phyloP scores from a whole-genome alignment of 2,888 invertebrate genomes.

The Tiphia femorata region DNA sequence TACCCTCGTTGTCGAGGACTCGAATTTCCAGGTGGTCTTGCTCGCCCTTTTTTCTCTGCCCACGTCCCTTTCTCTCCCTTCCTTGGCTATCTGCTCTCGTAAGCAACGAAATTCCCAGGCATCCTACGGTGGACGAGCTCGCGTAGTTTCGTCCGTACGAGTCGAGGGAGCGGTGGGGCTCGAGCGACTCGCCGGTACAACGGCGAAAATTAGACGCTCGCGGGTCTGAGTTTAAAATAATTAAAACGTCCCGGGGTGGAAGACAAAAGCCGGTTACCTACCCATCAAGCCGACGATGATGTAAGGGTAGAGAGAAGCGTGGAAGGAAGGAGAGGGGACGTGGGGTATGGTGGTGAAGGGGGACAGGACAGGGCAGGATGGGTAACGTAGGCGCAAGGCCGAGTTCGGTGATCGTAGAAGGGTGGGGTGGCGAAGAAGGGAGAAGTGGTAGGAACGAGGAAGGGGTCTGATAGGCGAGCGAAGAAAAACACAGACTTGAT shows the following conservation, averaged over 20 bases:
- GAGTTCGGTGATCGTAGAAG: slow-evolving; percentile 42
- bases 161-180: not conserved
- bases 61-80: not conserved
- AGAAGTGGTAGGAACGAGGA: slow-evolving; percentile 34
- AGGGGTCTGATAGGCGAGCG: slow-evolving; percentile 61
- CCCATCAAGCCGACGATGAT: slow-evolving; percentile 49
- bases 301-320: slow-evolving; percentile 54
- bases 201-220: slow-evolving; percentile 64
- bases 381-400: not conserved
- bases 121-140: no score
- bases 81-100: not conserved
- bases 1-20: not conserved
- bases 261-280: slow-evolving; percentile 65
- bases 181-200: slow-evolving; percentile 16
- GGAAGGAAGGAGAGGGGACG: slow-evolving; percentile 41
- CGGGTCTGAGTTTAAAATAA: slow-evolving; percentile 65
- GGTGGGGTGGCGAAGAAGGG: slow-evolving; percentile 33
- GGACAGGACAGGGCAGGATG: slow-evolving; percentile 15
- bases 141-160: not conserved
- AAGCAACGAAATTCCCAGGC: slow-evolving; percentile 8
- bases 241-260: slow-evolving; percentile 64
- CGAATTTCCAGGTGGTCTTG: not conserved
- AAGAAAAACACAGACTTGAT: slow-evolving; percentile 69
- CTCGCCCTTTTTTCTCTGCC: not conserved
- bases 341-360: slow-evolving; percentile 4